These are phyloP conservation scores for Ariopsis seemanni DNA, from an alignment of 2,113 vertebrate species.

Conservation along the genomic window DNA sequence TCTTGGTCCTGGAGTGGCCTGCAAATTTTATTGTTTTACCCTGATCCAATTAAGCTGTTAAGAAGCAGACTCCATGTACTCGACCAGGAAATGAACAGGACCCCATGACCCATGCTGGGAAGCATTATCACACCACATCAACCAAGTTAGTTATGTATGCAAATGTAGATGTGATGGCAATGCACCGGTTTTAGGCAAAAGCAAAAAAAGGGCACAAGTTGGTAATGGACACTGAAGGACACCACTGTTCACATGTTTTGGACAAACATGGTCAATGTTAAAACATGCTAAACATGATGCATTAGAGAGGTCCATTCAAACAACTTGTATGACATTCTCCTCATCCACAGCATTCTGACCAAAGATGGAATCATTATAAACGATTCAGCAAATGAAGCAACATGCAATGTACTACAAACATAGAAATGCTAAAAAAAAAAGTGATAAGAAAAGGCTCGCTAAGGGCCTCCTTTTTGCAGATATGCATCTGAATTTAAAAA, in stretches of 20 bases:
- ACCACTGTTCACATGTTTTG: constrained; percentile 37
- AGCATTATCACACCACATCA: not conserved
- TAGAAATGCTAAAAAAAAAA: not conserved
- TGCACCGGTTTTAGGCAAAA: not conserved
- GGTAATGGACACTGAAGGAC: not conserved
- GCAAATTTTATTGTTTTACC: not conserved
- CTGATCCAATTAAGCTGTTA: not conserved
- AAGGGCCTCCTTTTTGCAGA: not conserved
- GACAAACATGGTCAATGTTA: constrained; percentile 34
- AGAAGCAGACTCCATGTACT: not conserved
- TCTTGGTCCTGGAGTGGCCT: not conserved
- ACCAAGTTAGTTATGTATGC: not conserved
- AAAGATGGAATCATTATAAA: not conserved
- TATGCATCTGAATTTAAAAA: not conserved
- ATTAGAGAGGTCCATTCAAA: not conserved
- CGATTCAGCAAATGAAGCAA: not conserved
- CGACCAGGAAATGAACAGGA: not conserved
- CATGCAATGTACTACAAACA: constrained; percentile 29
- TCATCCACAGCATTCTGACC: not conserved
- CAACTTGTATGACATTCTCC: not conserved
- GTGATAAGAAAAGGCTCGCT: not conserved
- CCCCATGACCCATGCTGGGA: not conserved
- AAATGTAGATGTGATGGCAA: not conserved
- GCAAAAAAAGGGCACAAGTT: not conserved
- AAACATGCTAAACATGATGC: constrained; percentile 25